phyloP scores from a whole-genome alignment of 2,797 vertebrate genomes.

The Gallirallus australis region DNA sequence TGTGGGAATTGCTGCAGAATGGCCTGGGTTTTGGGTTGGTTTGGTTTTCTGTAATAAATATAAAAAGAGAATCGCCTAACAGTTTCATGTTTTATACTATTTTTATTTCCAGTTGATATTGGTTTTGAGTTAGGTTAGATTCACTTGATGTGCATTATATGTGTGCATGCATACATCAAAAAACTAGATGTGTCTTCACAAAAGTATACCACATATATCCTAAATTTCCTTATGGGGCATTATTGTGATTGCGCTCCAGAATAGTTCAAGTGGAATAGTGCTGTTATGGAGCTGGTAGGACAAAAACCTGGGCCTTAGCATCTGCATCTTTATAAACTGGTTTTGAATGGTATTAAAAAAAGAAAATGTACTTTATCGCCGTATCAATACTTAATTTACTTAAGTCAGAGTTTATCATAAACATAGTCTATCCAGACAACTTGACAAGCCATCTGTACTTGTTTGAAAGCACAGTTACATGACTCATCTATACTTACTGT shows the following conservation, averaged over 20 bases:
- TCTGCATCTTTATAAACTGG: background rate
- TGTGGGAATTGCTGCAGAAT: background rate
- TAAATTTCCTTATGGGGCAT: background rate
- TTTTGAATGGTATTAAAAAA: background rate
- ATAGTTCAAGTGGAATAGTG: background rate
- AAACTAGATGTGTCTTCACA: background rate
- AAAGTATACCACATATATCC: background rate
- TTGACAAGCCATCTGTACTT: background rate
- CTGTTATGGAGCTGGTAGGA: background rate
- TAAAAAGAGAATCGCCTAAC: background rate
- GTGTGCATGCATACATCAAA: background rate
- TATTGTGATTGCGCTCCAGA: background rate
- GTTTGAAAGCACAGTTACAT: background rate
- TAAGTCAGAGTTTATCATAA: background rate
- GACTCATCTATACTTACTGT: background rate
- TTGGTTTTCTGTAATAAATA: background rate
- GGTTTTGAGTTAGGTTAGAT: background rate
- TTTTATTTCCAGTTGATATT: background rate
- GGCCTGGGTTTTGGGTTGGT: background rate
- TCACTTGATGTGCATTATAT: background rate
- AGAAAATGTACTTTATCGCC: background rate
- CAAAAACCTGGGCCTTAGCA: background rate
- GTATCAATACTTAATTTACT: background rate
- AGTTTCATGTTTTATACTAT: background rate
- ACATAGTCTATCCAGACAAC: background rate